phyloP scores from a whole-genome alignment of 2,888 invertebrate species.

The Neoscelio sp. region DNA sequence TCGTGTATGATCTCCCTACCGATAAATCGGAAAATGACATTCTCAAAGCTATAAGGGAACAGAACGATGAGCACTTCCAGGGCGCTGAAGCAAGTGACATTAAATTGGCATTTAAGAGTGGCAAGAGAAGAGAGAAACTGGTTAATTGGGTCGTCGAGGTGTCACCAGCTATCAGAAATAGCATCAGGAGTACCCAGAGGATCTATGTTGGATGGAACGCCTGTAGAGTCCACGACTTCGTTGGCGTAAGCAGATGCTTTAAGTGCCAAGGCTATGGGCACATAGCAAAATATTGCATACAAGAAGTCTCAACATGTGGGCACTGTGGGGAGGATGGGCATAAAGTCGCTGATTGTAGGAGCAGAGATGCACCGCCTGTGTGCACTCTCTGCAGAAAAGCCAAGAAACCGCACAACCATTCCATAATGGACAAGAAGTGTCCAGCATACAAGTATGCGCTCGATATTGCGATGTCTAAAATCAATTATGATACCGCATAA shows the following conservation, averaged over 20 bases:
- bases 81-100: background rate
- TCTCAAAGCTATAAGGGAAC: background rate
- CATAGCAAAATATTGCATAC: slow-evolving; percentile 41
- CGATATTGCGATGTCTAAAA: background rate
- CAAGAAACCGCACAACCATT: background rate
- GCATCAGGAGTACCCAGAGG: background rate
- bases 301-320: slow-evolving; percentile 16
- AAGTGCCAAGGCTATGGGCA: slow-evolving; percentile 66
- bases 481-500: slow-evolving; percentile 42
- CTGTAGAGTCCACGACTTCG: slow-evolving; percentile 53
- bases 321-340: slow-evolving; percentile 55
- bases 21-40: background rate
- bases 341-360: background rate
- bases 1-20: background rate
- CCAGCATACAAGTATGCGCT: slow-evolving; percentile 6
- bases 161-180: background rate
- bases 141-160: background rate
- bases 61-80: background rate
- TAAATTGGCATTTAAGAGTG: background rate
- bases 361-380: background rate
- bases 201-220: background rate
- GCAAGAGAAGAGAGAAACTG: background rate
- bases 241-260: slow-evolving; percentile 54
- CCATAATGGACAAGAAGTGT: background rate
- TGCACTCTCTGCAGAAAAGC: background rate